Percentiles rank a stretch among this genome's conserved stretches.
Conservation (phyloP, 2,113 vertebrate species). For the Bettongia penicillata region DNA sequence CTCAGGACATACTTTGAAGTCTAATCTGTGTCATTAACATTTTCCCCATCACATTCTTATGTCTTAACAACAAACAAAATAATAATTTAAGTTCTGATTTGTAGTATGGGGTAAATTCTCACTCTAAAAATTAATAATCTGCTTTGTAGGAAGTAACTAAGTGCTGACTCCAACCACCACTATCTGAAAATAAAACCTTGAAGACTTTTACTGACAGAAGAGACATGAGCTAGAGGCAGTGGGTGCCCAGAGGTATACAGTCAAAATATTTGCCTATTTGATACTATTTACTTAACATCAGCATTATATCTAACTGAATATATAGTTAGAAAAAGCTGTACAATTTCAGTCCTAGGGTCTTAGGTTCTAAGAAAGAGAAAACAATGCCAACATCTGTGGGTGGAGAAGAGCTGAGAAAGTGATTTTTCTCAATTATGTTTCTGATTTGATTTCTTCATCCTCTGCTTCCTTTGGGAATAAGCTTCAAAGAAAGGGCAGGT, state of each 20-base stretch:
- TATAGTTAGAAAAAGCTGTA: not conserved
- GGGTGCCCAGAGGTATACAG: not conserved
- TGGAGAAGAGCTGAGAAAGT: not conserved
- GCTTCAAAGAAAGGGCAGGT: not conserved
- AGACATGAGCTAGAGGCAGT: not conserved
- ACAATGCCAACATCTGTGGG: not conserved
- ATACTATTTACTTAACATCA: not conserved
- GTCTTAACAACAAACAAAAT: not conserved
- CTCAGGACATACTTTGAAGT: not conserved
- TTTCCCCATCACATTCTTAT: not conserved
- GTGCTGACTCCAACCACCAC: not conserved
- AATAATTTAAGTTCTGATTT: not conserved
- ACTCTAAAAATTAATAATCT: not conserved
- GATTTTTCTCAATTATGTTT: not conserved
- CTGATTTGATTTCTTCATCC: not conserved
- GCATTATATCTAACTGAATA: not conserved
- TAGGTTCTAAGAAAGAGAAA: not conserved
- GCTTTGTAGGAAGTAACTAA: not conserved
- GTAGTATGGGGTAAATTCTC: not conserved
- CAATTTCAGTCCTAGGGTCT: not conserved
- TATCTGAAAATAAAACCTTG: not conserved
- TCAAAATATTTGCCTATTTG: not conserved
- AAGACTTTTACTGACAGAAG: not conserved
- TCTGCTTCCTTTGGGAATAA: not conserved
- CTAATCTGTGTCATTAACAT: not conserved